Base-by-base conservation (phyloP, 2,888 invertebrate species). In the Apoda limacodes region DNA sequence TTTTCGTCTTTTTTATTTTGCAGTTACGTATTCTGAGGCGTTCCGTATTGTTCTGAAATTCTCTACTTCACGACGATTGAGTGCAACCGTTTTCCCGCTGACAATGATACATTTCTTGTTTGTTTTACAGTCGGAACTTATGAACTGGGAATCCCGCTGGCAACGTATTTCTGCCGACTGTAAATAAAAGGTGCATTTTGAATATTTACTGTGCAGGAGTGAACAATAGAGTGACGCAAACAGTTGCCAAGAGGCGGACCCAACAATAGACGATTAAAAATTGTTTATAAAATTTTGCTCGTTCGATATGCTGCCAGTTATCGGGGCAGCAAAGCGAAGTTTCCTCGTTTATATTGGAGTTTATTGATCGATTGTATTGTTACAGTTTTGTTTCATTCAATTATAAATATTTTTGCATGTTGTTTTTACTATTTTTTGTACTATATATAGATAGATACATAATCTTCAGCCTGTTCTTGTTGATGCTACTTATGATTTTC, bases 251-350 rank as follows among this genome's bases (percentile, higher is more conserved):
- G 55, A 58, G 54, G 52, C 60, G 59, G 62, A 74, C n/a, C n/a
- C n/a, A n/a, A 76, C 76, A 76, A 78, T 76, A 62, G 61, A 37
- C 60, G 62, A 69, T 69, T 69, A 69, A 69, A 17, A 67, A 61
- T 56, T 74, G 75, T 74, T 75, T 74, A 69, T 69, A 61, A 69
- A 69, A 60, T 55, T 6, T 7, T 17, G 5, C 7, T 17, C 17
- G 17, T 49, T 53, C 61, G 65, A 67, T 68, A 63, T 52, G 56
- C 47, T 41, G 40, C 53, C 46, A 51, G 59, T 61, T 62, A 66
- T 63, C 64, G 60, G 34, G 32, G 46, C 42, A 37, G 37, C 25
- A 32, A 34, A 32, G 26, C 37, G 30, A n/a, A n/a, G n/a, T n/a
- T n/a, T 28, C 32, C 34, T 37, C 33, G 35, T 42, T 48, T 42